phyloP scores from a whole-genome alignment of 2,797 vertebrate genomes.

The Margarornis squamiger region DNA sequence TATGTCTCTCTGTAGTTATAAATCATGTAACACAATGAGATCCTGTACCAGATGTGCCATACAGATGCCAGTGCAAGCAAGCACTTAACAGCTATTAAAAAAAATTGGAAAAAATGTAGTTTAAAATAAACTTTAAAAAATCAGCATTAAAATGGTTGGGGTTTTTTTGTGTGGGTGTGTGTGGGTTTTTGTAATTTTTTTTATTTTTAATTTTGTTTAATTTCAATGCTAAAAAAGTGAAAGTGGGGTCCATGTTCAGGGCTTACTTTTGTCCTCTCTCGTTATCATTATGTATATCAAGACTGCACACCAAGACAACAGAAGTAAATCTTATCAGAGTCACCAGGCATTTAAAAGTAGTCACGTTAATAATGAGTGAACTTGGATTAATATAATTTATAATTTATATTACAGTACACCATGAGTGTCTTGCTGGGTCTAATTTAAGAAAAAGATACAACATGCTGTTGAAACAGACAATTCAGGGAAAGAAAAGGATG shows the following conservation, averaged over 20 bases:
- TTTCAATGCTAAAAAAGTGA: background rate
- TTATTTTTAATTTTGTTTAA: background rate
- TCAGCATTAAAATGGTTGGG: background rate
- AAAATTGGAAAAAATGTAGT: background rate
- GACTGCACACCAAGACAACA: background rate
- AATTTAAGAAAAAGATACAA: slow-evolving; percentile 13
- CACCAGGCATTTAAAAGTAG: background rate
- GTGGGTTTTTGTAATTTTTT: background rate
- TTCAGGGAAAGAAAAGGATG: background rate
- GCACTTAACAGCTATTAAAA: background rate
- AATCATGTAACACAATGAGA: background rate
- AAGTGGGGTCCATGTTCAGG: background rate
- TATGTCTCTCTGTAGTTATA: background rate
- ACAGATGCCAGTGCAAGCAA: background rate
- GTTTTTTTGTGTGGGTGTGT: background rate
- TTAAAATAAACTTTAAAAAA: background rate
- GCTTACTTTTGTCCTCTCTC: background rate
- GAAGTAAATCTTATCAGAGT: background rate
- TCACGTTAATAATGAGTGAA: slow-evolving; percentile 17
- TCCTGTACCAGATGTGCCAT: background rate
- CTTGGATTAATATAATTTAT: slow-evolving; percentile 41
- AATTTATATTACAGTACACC: slow-evolving; percentile 35
- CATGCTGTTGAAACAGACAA: background rate
- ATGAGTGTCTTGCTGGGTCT: background rate
- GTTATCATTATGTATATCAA: background rate